Base-by-base conservation (phyloP, 2,797 vertebrate genomes). In the Lutjanus argentimaculatus region DNA sequence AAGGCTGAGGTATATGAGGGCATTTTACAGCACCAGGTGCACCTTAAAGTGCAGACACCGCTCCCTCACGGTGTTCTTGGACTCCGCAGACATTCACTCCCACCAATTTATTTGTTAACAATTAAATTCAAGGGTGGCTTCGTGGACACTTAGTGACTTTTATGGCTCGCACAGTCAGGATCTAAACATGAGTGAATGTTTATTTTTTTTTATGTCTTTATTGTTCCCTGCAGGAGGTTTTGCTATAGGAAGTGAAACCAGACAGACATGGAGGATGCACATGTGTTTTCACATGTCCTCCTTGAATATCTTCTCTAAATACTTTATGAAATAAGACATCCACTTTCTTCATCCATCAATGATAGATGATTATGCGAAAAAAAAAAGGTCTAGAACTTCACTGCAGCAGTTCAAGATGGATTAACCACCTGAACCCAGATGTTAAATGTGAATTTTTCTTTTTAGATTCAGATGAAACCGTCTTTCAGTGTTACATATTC, bases 21-120 rank as follows among this genome's bases (percentile, higher is more conserved):
- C 65, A 36, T 84, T 91, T 90, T 76, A 83, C 25, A 66, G 66
- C 84, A 79, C 13, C 81, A 51, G 83, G 78, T 75, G 77, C 77
- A 72, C 19, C 59, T 85, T 79, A 48, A 81, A 77, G 64, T 63
- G 56, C 42, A 48, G 42, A 49, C 62, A 36, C 55, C 17, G 61
- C 68, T 84, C 65, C 67, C 58, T 12, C 43, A 46, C 46, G 66
- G 72, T 82, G 61, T 57, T 48, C 51, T 59, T 15, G 53, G 17
- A 69, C 55, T 65, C 62, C 49, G 46, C 13, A 65, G 72, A 81
- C 61, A 67, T 80, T 55, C 77, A 30, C 78, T 81, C 75, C 79
- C 69, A 53, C 67, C 49, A 65, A 62, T 80, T 69, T 75, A 64
- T 85, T 75, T 61, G 83, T 67, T 63, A 59, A 75, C 56, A 67